Evolutionary conservation across 2,113 vertebrate species (phyloP), one percentile per base, ranked within the genome.

Genomic region (Austrofundulus limnaeus): DNA sequence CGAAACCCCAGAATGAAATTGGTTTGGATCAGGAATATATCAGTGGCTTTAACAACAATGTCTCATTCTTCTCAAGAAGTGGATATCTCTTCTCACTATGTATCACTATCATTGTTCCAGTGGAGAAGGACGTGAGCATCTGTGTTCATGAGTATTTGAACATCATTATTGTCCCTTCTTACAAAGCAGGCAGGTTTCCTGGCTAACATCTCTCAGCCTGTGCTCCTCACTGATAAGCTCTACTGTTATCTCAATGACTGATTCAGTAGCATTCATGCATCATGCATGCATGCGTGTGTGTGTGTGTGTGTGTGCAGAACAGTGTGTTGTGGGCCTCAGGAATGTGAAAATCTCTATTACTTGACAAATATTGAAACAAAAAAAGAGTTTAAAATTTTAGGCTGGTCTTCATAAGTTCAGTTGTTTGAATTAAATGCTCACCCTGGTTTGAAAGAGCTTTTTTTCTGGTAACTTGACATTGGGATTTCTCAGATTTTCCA

Each of bases 141-240:
- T 53, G 60, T 62, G 74, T 69, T 50, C 54, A 39, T 53, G 57
- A 66, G 76, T 54, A 47, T 20, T 5, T 75, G 70, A 73, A 71
- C 77, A 66, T 68, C 52, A 58, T 70, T 45, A 70, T 67, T 70
- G 70, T 74, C 66, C 78, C 70, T 55, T 49, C 23, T 28, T 34
- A 28, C 24, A 31, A 24, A 72, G 69, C 72, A 78, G 66, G 52
- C 68, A 78, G 85, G 75, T 70, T 59, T 75, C 72, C 82, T 81
- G 74, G 80, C 80, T 74, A 67, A 49, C 20, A 20, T 71, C 71
- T 82, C 59, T 55, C 48, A 66, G 75, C 66, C 71, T 65, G 69
- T 83, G 78, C 64, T 70, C 45, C 55, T 65, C 13, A 38, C 64
- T 66, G 81, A 89, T 89, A 86, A 88, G 83, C 81, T 53, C 41